Evolutionary conservation across 2,888 invertebrate species (phyloP).

Genomic region (Omphaloscelis lunosa): DNA sequence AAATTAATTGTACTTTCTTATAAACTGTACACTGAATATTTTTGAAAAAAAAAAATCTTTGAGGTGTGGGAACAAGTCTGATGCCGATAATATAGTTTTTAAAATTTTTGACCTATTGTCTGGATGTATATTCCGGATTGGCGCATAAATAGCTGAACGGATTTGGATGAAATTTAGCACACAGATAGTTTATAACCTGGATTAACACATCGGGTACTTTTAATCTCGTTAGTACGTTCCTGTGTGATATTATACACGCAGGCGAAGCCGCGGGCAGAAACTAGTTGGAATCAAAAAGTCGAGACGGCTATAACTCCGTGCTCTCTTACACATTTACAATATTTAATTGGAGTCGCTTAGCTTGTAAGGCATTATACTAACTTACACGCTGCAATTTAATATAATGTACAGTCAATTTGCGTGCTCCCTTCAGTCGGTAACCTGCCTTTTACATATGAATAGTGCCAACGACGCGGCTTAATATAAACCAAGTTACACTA

Average conservation of each 20-base stretch:
- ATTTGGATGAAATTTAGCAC: not conserved
- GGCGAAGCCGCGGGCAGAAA: too few species aligned
- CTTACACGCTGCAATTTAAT: not conserved
- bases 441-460: conserved; percentile 10
- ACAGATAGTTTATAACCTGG: not conserved
- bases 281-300: not conserved
- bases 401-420: not conserved
- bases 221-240: not conserved
- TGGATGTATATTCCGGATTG: not conserved
- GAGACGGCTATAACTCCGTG: not conserved
- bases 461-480: too few species aligned
- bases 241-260: not conserved
- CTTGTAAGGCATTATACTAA: conserved; percentile 12
- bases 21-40: not conserved
- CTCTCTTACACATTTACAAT: not conserved
- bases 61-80: not conserved
- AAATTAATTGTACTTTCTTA: not conserved
- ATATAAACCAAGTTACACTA: not conserved
- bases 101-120: not conserved
- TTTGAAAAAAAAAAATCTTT: not conserved
- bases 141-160: not conserved
- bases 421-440: not conserved
- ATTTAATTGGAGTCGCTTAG: conserved; percentile 2
- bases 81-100: not conserved
- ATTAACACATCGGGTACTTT: not conserved